A percentile compares a stretch with the other conserved stretches of the same genome.
phyloP scores from a whole-genome alignment of 2,113 vertebrate species.

The Gymnobelideus leadbeateri region DNA sequence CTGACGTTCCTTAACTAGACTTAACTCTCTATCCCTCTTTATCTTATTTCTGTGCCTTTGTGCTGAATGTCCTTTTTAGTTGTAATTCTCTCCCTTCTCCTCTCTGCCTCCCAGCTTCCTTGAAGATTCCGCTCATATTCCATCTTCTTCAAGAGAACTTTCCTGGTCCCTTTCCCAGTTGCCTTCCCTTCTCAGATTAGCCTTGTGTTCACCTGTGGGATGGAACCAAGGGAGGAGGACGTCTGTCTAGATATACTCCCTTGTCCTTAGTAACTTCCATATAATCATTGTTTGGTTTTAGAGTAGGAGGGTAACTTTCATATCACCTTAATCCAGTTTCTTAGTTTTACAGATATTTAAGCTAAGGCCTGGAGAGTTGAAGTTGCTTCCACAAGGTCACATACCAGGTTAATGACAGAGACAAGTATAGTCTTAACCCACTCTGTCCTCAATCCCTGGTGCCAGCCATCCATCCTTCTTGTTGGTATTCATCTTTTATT shows the following conservation, averaged over 20 bases:
- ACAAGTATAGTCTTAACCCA: not conserved
- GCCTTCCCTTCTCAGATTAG: not conserved
- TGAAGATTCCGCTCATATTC: not conserved
- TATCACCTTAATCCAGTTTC: not conserved
- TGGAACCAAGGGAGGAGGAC: not conserved
- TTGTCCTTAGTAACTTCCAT: not conserved
- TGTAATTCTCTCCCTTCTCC: not conserved
- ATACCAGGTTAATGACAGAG: not conserved
- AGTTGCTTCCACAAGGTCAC: not conserved
- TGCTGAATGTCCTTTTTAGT: not conserved
- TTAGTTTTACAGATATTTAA: not conserved
- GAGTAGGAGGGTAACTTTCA: not conserved
- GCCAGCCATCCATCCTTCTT: not conserved
- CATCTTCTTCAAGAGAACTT: not conserved
- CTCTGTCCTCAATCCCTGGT: not conserved
- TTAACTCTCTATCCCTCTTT: not conserved
- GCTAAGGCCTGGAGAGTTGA: not conserved
- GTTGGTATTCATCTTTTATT: too few relatives aligned
- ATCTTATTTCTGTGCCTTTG: not conserved
- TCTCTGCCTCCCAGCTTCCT: not conserved
- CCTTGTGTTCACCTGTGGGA: not conserved
- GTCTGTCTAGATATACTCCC: not conserved
- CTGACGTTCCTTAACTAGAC: not conserved
- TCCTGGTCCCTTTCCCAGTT: not conserved
- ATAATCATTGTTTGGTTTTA: not conserved